A percentile compares a stretch with the other conserved stretches of the same genome.
Conservation (phyloP, 2,113 vertebrate species). For the Synchiropus splendidus region DNA sequence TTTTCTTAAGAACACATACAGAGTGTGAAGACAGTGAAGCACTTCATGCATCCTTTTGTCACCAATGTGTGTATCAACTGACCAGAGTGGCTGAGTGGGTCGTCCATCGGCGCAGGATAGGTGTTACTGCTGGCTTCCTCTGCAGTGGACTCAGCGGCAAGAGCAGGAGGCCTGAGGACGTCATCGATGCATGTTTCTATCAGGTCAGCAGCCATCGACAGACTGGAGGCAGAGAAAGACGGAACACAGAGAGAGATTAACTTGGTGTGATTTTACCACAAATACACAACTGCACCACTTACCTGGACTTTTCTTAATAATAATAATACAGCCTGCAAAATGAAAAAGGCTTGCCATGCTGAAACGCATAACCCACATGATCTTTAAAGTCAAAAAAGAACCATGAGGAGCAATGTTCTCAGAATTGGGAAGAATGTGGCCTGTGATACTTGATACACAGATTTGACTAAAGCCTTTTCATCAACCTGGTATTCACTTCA, state of each 20-base stretch:
- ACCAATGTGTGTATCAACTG: slow-evolving; percentile 36
- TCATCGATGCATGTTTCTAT: slow-evolving; percentile 75
- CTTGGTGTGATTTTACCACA: too few relatives aligned
- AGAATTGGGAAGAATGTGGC: slow-evolving; percentile 8
- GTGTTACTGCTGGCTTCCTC: slow-evolving; percentile 52
- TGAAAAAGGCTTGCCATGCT: too few relatives aligned
- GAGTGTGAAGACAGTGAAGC: too few relatives aligned
- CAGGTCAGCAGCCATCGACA: slow-evolving; percentile 65
- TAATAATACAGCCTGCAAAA: too few relatives aligned
- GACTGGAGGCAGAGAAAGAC: slow-evolving; percentile 48
- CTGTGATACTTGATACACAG: slow-evolving; percentile 15
- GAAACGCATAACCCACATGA: too few relatives aligned
- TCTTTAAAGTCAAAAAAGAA: slow-evolving; percentile 12
- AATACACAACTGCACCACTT: too few relatives aligned
- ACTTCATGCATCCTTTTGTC: not conserved
- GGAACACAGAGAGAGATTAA: not conserved
- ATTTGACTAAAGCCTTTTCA: slow-evolving; percentile 16
- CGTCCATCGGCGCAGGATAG: slow-evolving; percentile 40
- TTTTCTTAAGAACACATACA: too few relatives aligned
- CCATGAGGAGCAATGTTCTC: slow-evolving; percentile 15
- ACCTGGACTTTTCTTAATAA: too few relatives aligned
- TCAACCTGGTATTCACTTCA: slow-evolving; percentile 17
- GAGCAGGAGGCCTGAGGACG: slow-evolving; percentile 37
- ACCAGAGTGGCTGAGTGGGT: slow-evolving; percentile 61
- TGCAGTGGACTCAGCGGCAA: slow-evolving; percentile 32